Conservation (phyloP, 2,888 invertebrate species). For the Cosmopolites sordidus region DNA sequence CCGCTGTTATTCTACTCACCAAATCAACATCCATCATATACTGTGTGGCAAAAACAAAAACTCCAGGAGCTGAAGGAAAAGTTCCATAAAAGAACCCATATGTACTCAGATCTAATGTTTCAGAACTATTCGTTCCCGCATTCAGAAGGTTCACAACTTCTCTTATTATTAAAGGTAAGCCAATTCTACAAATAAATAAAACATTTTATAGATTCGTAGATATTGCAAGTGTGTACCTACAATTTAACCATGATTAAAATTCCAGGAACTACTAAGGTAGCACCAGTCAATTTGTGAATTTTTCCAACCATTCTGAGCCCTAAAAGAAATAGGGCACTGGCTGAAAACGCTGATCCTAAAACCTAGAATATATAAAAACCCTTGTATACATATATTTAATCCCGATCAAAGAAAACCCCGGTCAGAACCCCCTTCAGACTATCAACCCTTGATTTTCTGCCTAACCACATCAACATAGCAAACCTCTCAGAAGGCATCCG, state of each 20-base stretch:
- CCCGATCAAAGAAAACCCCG: too few species aligned
- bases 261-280: constrained; percentile 75
- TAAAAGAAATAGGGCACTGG: constrained; percentile 83
- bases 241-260: constrained; percentile 87
- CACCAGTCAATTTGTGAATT: constrained; percentile 71
- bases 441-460: too few species aligned
- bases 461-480: too few species aligned
- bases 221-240: constrained; percentile 52
- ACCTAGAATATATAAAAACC: constrained; percentile 51
- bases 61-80: constrained; percentile 93
- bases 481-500: too few species aligned
- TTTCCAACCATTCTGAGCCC: constrained; percentile 92
- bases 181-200: constrained; percentile 54
- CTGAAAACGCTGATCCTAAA: constrained; percentile 85
- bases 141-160: constrained; percentile 76
- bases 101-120: constrained; percentile 78
- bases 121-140: constrained; percentile 64
- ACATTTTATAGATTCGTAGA: not conserved
- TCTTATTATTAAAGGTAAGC: constrained; percentile 79
- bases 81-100: constrained; percentile 95
- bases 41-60: constrained; percentile 88
- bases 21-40: constrained; percentile 83
- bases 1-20: too few species aligned
- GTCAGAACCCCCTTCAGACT: too few species aligned
- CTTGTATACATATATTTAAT: too few species aligned